phyloP scores from a whole-genome alignment of 1,140 invertebrate genomes.

The Asobara japonica region DNA sequence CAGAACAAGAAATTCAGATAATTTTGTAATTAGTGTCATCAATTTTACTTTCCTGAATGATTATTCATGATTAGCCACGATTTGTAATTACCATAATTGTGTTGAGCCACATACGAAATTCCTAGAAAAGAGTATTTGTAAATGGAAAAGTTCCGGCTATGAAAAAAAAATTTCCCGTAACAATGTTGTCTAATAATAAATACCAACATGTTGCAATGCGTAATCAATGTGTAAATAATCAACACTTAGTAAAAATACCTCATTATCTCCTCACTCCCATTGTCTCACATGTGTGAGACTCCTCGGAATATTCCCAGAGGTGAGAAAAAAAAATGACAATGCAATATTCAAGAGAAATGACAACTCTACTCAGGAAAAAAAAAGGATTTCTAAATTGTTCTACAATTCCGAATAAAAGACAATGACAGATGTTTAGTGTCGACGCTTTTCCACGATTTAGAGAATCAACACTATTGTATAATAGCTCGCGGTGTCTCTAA shows the following conservation, averaged over 20 bases:
- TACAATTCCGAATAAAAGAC: neutral
- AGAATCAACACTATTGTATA: neutral
- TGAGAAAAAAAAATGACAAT: neutral
- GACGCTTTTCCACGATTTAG: neutral
- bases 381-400: neutral
- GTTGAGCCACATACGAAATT: too few species aligned
- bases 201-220: neutral
- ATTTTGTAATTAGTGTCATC: too few species aligned
- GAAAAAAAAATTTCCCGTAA: neutral
- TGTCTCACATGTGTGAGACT: neutral
- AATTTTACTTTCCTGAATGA: too few species aligned
- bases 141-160: too few species aligned
- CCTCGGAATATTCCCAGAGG: neutral
- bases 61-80: too few species aligned
- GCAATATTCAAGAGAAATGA: neutral
- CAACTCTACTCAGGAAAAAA: neutral
- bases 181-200: neutral
- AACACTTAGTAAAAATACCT: neutral
- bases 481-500: neutral
- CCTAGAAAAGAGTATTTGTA: too few species aligned
- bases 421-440: neutral
- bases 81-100: too few species aligned
- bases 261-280: neutral
- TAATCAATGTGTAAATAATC: neutral
- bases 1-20: too few species aligned